Conservation (phyloP, 2,888 invertebrate genomes). For the Terebella lapidaria region DNA sequence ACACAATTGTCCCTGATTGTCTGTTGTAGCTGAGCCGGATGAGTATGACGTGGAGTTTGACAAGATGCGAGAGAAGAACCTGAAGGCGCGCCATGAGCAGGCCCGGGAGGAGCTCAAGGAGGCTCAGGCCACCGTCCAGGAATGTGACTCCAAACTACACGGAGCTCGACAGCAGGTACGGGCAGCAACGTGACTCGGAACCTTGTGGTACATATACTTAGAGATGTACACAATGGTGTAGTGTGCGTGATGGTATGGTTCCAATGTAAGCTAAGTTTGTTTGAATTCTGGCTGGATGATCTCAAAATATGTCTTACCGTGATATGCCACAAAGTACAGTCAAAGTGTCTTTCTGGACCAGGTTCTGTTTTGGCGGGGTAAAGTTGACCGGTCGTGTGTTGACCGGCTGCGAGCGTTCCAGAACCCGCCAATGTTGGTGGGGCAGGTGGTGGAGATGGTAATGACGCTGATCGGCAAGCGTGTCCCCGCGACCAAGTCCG, state of each 20-base stretch:
- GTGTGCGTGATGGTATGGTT: no score
- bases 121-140: constrained; percentile 38
- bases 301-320: no score
- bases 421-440: constrained; percentile 49
- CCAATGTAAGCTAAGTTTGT: no score
- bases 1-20: neutral
- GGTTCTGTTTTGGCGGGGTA: constrained; percentile 47
- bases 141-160: constrained; percentile 41
- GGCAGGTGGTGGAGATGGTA: constrained; percentile 53
- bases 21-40: constrained; percentile 46
- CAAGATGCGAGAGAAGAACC: constrained; percentile 47
- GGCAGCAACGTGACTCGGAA: neutral
- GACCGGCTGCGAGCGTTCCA: constrained; percentile 47
- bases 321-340: no score
- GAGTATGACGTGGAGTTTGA: constrained; percentile 53
- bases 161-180: constrained; percentile 45
- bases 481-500: constrained; percentile 28
- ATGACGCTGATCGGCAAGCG: constrained; percentile 51
- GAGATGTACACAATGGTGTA: neutral
- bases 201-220: neutral
- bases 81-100: constrained; percentile 47
- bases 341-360: no score
- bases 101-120: constrained; percentile 45
- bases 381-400: constrained; percentile 48
- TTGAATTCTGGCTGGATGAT: no score